Percentiles rank a stretch among this genome's conserved stretches.
Conservation (phyloP, 1,140 invertebrate genomes). For the Gonioctena quinquepunctata region DNA sequence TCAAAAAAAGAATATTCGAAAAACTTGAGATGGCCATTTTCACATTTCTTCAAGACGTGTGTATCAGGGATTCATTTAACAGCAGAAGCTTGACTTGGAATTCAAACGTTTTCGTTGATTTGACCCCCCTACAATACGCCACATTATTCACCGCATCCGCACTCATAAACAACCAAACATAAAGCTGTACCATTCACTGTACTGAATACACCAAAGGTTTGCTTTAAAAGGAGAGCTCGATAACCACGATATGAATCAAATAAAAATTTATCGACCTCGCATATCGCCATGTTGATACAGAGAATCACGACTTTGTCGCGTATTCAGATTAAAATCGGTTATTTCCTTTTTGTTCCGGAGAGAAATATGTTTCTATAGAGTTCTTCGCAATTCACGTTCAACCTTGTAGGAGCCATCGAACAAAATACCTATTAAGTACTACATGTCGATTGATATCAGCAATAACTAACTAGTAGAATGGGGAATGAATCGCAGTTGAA, state of each 20-base stretch:
- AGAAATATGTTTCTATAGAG: not conserved
- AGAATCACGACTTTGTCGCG: not conserved
- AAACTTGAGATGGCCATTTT: too few species aligned
- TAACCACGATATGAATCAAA: constrained; percentile 1
- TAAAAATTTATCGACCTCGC: not conserved
- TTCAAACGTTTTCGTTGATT: too few species aligned
- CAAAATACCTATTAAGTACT: not conserved
- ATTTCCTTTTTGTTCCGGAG: not conserved
- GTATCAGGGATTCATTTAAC: too few species aligned
- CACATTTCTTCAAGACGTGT: too few species aligned
- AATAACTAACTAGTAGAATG: not conserved
- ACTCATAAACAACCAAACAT: not conserved
- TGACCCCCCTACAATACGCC: too few species aligned
- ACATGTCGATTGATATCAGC: not conserved
- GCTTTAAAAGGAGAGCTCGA: not conserved
- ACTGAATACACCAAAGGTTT: not conserved
- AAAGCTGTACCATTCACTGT: not conserved
- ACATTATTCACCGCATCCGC: not conserved
- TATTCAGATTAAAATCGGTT: not conserved
- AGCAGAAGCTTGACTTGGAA: too few species aligned
- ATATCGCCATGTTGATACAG: not conserved
- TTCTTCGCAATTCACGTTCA: not conserved
- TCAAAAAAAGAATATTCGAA: too few species aligned
- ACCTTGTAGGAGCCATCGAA: not conserved
- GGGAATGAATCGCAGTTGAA: not conserved